Evolutionary conservation across 2,888 invertebrate genomes (phyloP), one percentile per base, ranked within the genome.

Genomic region (Xanthorhoe designata): DNA sequence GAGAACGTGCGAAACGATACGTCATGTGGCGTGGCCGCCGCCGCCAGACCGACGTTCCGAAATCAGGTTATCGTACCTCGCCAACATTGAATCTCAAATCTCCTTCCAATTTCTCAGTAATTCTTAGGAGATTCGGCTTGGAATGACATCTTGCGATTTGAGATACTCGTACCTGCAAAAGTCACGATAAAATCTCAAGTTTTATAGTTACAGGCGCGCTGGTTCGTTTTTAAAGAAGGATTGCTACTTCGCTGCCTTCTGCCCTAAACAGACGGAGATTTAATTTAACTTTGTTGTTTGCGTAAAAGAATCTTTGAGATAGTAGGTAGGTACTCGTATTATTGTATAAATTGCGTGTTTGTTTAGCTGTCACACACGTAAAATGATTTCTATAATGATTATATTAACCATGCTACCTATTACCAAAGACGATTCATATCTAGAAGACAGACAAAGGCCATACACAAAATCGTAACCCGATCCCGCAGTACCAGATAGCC

Each of bases 51-150:
- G 61, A 47, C 79, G 82, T 79, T 79, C 80, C 82, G 81, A 88
- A 90, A 91, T 91, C 86, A 87, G 85, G 86, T 90, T 90, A 90
- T 84, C 77, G 69, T 76, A 76, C 75, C 78, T 49, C n/a, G n/a
- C 51, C 58, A 38, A 60, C 60, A 71, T 78, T 79, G 80, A 77
- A 77, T 75, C 81, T 71, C 75, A 85, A 87, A 86, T 84, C 82
- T 75, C 80, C 70, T 80, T 85, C 75, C 82, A 82, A 85, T 86
- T 83, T 81, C 72, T 58, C 73, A 74, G 85, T 86, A 83, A 85
- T 87, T 87, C 82, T 49, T 81, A 78, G 78, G 80, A 76, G 80
- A 84, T 84, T 83, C 78, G 79, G 84, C 79, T 73, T 77, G 66
- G 69, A 84, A 85, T 85, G 83, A 81, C 83, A 75, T 81, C 70